Base-by-base conservation (phyloP, 2,113 vertebrate genomes). In the Leptobrachium ailaonicum region DNA sequence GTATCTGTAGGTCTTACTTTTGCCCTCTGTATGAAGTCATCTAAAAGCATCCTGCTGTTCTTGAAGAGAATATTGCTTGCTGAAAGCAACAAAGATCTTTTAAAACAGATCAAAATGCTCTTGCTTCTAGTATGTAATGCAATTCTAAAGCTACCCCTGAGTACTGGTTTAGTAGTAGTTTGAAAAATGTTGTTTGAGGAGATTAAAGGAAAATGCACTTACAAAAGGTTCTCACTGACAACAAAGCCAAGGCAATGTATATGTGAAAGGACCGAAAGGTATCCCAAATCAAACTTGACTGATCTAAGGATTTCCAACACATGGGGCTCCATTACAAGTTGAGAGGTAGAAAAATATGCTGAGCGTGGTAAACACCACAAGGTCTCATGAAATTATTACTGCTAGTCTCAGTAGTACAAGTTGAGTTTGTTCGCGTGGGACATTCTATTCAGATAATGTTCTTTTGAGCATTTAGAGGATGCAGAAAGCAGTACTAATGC, bases 171-270 rank as follows among this genome's bases (percentile, higher is more conserved):
- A 80, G 45, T 47, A 67, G 50, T 67, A 56, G 62, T 50, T 74
- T 50, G 73, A 41, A 79, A 63, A 79, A 66, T 42, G 54, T 43
- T 64, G 70, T 32, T 54, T 62, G 40, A 62, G 77, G 41, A 80
- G 78, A 80, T 80, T 80, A 80, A 80, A 80, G 78, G 62, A 74
- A 40, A 74, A 73, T 58, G 68, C 42, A 58, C 63, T 60, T 70
- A 77, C 68, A 60, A 69, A 78, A 71, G n/a, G 76, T 66, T 70
- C 53, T 63, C 62, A 43, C 56, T 62, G 41, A 45, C 76, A 70
- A 78, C 76, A 78, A 78, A 78, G 54, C 32, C 12, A 63, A 71
- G 12, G 41, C 43, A 63, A 32, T 47, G 44, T 71, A 78, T 71
- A 71, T 70, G 68, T 62, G 45, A 77, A 77, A 77, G 53, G 41